phyloP scores from a whole-genome alignment of 2,888 invertebrate genomes.

The Colostygia pectinataria region DNA sequence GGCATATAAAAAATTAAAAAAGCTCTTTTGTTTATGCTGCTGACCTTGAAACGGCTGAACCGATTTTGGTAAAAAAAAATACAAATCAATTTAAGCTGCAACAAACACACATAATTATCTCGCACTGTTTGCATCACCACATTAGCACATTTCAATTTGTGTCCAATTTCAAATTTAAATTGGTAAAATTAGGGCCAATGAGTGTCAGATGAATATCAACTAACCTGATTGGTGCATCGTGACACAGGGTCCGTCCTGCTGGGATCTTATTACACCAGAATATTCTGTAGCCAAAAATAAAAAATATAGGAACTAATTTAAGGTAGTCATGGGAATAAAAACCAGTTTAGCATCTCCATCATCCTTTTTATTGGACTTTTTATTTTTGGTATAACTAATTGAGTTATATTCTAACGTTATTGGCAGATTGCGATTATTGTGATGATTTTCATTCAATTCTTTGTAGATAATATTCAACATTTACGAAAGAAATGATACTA shows the following conservation, averaged over 20 bases:
- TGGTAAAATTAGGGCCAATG: conserved; percentile 36
- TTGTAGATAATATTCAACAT: too few species aligned
- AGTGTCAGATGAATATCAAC: conserved; percentile 35
- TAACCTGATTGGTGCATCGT: conserved; percentile 11
- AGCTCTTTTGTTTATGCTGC: too few species aligned
- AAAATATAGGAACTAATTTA: conserved; percentile 49
- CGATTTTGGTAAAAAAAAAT: too few species aligned
- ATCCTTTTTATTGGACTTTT: background rate
- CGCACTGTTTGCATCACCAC: too few species aligned
- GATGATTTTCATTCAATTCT: too few species aligned
- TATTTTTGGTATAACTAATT: background rate
- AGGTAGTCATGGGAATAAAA: conserved; percentile 29
- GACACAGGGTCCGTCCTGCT: conserved; percentile 15
- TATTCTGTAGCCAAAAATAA: conserved; percentile 58
- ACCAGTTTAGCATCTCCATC: conserved; percentile 7
- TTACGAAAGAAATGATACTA: too few species aligned
- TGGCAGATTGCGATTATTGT: too few species aligned
- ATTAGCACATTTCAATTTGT: background rate
- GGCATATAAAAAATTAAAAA: too few species aligned
- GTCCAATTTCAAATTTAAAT: conserved; percentile 24
- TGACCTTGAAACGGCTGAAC: too few species aligned
- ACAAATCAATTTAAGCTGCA: too few species aligned
- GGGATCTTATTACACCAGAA: conserved; percentile 55
- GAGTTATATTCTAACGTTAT: too few species aligned
- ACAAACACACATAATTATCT: too few species aligned